These are phyloP conservation scores for Beroe ovata DNA, from an alignment of 37 sponge, comb jelly and placozoan species.

Conservation along the genomic window DNA sequence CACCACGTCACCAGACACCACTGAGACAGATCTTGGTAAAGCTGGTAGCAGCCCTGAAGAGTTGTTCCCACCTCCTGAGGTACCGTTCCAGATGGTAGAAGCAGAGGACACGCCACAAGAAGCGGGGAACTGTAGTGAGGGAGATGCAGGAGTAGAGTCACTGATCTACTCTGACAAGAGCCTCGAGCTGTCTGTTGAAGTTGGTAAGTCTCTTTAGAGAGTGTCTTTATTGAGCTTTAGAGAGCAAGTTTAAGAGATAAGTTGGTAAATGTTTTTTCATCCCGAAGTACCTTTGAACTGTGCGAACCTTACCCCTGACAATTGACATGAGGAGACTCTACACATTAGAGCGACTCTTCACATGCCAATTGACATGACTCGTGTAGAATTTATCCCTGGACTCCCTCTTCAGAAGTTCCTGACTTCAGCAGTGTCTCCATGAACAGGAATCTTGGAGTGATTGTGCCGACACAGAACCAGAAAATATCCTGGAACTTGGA, in stretches of 20 bases:
- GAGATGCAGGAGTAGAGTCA: background rate
- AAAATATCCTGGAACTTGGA: constrained; percentile 42
- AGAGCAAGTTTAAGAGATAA: background rate
- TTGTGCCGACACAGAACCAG: constrained; percentile 24
- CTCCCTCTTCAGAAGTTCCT: constrained; percentile 65
- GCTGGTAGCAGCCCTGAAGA: background rate
- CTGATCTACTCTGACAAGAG: background rate
- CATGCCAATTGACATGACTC: too few relatives aligned
- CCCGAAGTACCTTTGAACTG: too few relatives aligned
- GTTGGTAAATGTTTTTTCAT: too few relatives aligned
- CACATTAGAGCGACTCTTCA: too few relatives aligned
- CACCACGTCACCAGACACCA: background rate
- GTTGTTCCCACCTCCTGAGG: background rate
- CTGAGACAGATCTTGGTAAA: background rate
- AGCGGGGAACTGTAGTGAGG: background rate
- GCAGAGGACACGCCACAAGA: background rate
- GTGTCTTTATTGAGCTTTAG: background rate
- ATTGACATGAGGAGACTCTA: too few relatives aligned
- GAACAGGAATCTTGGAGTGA: constrained; percentile 15
- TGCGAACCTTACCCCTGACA: too few relatives aligned
- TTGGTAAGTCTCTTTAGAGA: too few relatives aligned
- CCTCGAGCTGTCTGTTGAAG: background rate
- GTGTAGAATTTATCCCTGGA: too few relatives aligned
- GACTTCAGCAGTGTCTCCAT: constrained; percentile 9
- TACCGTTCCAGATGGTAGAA: background rate